Base-by-base conservation (phyloP, 2,113 vertebrate genomes). In the Jaculus jaculus region DNA sequence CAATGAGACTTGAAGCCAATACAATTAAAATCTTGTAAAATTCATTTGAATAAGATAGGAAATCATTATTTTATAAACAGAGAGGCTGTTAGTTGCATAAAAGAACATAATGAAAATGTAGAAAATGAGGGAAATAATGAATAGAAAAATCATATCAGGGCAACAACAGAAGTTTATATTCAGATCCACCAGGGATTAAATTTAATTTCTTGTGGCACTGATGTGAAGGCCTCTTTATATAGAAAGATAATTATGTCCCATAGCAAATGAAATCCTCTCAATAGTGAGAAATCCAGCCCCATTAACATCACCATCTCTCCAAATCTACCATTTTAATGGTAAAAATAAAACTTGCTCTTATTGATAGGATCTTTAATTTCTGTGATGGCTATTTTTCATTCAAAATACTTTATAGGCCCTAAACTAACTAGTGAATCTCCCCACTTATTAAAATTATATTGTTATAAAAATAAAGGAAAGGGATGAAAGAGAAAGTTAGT, bases 21-120 rank as follows among this genome's bases (percentile, higher is more conserved):
- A 37, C 60, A 94, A 93, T 91, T 96, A 92, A 87, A 92, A 88
- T 77, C 17, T 21, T 88, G 74, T 66, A 71, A 75, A 91, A 78
- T 42, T 17, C 4, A 72, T 74, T 54, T 1, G 18, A 82, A 85
- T 81, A 81, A 68, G 9, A 66, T 16, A 82, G 32, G 63, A 34
- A 63, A 73, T 54, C 24, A 89, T 87, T 87, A 81, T 74, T 92
- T 96, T 66, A 75, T 30, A 88, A 92, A 91, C 26, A 73, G 23
- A 30, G n/a, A 13, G 63, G 24, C 20, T 71, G 1, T 79, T 77
- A 68, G 21, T 74, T 79, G 3, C 15, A 81, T 90, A 42, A 84
- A 88, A 51, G 20, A 77, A 87, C 9, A 63, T 63, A 87, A 82
- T 78, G 4, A 95, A 89, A 66, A 24, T 61, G 30, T n/a, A 73